These are phyloP conservation scores for Cactoblastis cactorum DNA, from an alignment of 2,888 invertebrate species.

Conservation along the genomic window DNA sequence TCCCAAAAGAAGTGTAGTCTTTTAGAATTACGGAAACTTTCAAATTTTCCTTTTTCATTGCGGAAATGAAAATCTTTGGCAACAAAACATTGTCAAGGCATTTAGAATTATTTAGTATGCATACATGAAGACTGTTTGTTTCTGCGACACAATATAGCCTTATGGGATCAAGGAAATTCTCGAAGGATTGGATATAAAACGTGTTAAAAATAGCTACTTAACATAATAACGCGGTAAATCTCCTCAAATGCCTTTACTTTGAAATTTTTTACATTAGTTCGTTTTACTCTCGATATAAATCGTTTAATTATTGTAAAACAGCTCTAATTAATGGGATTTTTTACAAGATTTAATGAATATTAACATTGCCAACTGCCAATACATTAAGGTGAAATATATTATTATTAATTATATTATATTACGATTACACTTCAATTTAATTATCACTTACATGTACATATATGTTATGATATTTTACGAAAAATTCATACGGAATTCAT, in stretches of 20 bases:
- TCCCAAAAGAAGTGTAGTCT: background rate
- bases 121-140: constrained; percentile 30
- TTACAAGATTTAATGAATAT: no score
- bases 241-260: no score
- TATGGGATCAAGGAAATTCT: constrained; percentile 34
- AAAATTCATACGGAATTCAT: background rate
- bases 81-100: constrained; percentile 51
- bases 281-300: no score
- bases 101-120: constrained; percentile 42
- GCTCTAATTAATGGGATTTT: no score
- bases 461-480: background rate
- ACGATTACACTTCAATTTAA: no score
- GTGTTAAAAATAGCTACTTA: background rate
- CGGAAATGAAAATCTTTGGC: constrained; percentile 35
- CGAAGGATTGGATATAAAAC: background rate
- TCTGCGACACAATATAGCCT: constrained; percentile 36
- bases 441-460: no score
- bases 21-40: background rate
- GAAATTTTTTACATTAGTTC: no score
- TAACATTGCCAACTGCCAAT: no score
- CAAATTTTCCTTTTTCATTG: constrained; percentile 24
- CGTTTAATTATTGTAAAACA: no score
- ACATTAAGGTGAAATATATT: no score
- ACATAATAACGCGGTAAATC: background rate
- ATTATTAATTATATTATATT: no score